phyloP scores from a whole-genome alignment of 2,113 vertebrate genomes.

The Macrotus californicus region DNA sequence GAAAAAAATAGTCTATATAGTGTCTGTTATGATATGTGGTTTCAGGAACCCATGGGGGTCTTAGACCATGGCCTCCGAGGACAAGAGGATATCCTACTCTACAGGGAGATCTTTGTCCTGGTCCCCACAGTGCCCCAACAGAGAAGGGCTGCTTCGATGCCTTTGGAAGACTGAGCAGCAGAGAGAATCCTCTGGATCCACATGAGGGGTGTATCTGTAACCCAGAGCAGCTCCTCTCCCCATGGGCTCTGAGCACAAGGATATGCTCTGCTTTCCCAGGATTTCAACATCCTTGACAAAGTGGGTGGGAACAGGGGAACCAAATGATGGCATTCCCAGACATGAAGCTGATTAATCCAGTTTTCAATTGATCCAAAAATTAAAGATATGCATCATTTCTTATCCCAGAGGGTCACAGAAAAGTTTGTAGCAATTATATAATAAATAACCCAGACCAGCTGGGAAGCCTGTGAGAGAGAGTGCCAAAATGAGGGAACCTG shows the following conservation, averaged over 20 bases:
- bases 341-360: neutral
- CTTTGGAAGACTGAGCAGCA: neutral
- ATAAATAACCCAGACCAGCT: neutral
- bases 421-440: neutral
- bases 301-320: neutral
- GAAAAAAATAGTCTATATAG: neutral
- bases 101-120: too few species aligned
- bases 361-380: neutral
- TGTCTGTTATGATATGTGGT: neutral
- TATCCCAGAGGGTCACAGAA: neutral
- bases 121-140: fast-evolving
- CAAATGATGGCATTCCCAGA: neutral
- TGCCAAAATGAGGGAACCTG: neutral
- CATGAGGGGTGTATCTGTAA: fast-evolving
- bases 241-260: neutral
- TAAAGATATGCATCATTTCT: neutral
- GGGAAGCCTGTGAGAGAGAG: neutral
- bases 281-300: neutral
- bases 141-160: neutral
- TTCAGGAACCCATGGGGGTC: neutral
- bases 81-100: neutral
- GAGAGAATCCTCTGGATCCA: neutral
- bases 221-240: neutral
- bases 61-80: too few species aligned
- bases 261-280: neutral